phyloP scores from a whole-genome alignment of 2,888 invertebrate genomes.

The Plagodis pulveraria region DNA sequence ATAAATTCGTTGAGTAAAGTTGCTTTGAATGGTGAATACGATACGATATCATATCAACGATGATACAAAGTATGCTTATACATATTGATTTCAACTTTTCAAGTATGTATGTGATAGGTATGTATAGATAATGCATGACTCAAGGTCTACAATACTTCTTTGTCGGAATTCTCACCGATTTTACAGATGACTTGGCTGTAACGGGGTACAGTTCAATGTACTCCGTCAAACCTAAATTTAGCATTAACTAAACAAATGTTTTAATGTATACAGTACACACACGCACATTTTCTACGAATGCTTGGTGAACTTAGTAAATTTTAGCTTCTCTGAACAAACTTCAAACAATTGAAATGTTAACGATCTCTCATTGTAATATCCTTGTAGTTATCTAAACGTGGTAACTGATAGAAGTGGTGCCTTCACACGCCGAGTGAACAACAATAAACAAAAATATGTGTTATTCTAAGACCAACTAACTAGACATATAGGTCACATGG shows the following conservation, averaged over 20 bases:
- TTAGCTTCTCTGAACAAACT: not conserved
- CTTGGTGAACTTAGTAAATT: conserved; percentile 5
- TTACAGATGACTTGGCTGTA: conserved; percentile 45
- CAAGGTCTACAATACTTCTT: conserved; percentile 8
- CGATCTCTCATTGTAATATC: not conserved
- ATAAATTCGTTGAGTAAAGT: not conserved
- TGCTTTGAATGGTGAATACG: not conserved
- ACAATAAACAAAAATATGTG: too few species aligned
- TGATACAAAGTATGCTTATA: too few species aligned
- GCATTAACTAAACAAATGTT: conserved; percentile 46
- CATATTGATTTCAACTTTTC: too few species aligned
- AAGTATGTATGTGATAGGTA: too few species aligned
- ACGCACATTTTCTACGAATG: conserved; percentile 14
- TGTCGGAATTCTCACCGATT: conserved; percentile 37
- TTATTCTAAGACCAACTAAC: too few species aligned
- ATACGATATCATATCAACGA: too few species aligned
- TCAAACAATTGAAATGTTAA: not conserved
- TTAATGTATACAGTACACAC: conserved; percentile 35
- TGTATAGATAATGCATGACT: not conserved
- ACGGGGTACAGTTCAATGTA: conserved; percentile 50
- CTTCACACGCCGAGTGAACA: too few species aligned
- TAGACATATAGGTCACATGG: too few species aligned
- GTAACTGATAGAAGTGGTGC: too few species aligned
- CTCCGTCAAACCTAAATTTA: conserved; percentile 63
- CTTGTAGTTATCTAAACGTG: not conserved